Percentiles rank a stretch among this genome's conserved stretches.
phyloP scores from a whole-genome alignment of 2,888 invertebrate species.

The Geotrupes spiniger region DNA sequence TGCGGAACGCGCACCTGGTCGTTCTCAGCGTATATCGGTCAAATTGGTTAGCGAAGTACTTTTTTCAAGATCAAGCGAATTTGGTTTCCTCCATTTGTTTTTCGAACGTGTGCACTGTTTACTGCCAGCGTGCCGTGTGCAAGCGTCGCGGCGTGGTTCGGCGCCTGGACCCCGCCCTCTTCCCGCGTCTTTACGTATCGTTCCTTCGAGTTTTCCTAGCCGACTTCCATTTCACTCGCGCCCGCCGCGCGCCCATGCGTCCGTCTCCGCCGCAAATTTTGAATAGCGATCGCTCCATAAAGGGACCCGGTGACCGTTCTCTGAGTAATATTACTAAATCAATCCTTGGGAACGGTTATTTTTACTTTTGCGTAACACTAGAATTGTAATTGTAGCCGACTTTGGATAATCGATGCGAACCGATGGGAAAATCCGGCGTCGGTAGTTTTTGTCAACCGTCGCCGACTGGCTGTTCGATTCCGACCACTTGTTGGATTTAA shows the following conservation, averaged over 20 bases:
- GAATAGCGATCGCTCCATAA: conserved; percentile 38
- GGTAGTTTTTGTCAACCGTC: conserved; percentile 2
- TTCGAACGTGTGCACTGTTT: conserved; percentile 16
- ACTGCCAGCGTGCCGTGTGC: conserved; percentile 31
- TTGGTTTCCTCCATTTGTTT: conserved; percentile 6
- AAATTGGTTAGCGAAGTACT: conserved; percentile 1
- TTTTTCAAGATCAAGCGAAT: conserved; percentile 15
- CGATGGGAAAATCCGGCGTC: background rate
- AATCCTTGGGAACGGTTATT: conserved; percentile 27
- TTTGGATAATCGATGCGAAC: conserved; percentile 6
- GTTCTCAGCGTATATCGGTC: conserved; percentile 6
- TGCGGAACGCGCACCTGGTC: conserved; percentile 9
- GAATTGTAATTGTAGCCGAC: conserved; percentile 15
- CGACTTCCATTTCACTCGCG: conserved; percentile 16
- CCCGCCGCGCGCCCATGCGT: conserved; percentile 7
- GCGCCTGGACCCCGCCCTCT: conserved; percentile 14
- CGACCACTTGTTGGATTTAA: conserved; percentile 41
- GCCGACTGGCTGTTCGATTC: conserved; percentile 22
- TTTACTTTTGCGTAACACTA: conserved; percentile 19
- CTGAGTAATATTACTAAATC: conserved; percentile 36
- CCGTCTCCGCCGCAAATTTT: conserved; percentile 29
- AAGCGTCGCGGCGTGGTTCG: conserved; percentile 27
- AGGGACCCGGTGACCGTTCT: conserved; percentile 32
- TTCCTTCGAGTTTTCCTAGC: background rate
- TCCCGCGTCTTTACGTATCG: conserved; percentile 14